Percentiles rank a stretch among this genome's conserved stretches.
These are phyloP conservation scores for Nothocercus nigrocapillus DNA, from an alignment of 2,113 vertebrate genomes.

Conservation along the genomic window DNA sequence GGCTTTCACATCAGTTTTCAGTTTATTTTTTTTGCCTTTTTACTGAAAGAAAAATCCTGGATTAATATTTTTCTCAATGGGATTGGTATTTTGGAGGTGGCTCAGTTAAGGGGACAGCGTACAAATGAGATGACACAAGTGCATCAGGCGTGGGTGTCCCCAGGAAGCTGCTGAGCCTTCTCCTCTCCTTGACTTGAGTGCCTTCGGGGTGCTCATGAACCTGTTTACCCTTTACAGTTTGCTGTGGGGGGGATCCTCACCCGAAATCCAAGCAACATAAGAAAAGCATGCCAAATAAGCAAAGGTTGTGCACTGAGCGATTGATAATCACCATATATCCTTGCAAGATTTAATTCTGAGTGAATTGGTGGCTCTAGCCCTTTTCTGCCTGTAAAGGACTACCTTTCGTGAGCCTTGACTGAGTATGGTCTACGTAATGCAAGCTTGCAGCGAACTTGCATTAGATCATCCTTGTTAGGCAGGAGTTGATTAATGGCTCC, in stretches of 20 bases:
- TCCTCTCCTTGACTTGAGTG: not conserved
- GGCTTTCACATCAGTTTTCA: not conserved
- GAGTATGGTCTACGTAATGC: not conserved
- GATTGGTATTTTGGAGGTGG: not conserved
- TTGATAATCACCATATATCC: not conserved
- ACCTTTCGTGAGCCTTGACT: not conserved
- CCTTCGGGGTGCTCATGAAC: not conserved
- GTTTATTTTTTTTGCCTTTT: not conserved
- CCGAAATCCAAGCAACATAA: not conserved
- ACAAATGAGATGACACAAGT: not conserved
- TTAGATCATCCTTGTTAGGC: not conserved
- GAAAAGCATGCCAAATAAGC: not conserved
- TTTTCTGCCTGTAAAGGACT: not conserved
- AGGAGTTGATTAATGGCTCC: slow-evolving; percentile 16
- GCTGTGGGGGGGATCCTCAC: not conserved
- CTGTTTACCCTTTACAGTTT: not conserved
- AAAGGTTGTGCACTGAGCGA: accelerated
- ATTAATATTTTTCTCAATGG: not conserved
- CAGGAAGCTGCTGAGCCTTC: not conserved
- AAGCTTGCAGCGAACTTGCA: not conserved
- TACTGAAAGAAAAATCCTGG: not conserved
- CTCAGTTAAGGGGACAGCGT: not conserved
- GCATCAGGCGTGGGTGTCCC: not conserved
- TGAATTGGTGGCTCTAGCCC: not conserved
- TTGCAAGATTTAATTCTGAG: not conserved